Evolutionary conservation across 2,888 invertebrate species (phyloP), one percentile per base, ranked within the genome.

Genomic region (Troides oblongomaculatus): DNA sequence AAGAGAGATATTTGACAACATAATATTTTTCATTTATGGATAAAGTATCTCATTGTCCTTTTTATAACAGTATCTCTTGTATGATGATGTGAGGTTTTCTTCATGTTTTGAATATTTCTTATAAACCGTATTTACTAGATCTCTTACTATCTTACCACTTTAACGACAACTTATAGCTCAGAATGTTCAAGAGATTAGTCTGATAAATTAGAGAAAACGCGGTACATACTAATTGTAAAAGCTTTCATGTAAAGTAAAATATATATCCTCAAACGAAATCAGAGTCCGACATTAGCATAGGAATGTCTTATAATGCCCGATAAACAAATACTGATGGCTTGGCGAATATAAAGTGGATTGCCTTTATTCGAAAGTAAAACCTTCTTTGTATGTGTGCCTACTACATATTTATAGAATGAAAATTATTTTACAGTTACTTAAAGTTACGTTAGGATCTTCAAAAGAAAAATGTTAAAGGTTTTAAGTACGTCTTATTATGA

Each of bases 291-390:
- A 64, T 66, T 68, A 68, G 68, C 68, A 64, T 68, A 64, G 53
- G 64, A 68, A 68, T 68, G 68, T 64, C 68, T 68, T 63, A 64
- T 59, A 68, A 68, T 64, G 64, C 63, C 6, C 68, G 50, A 59
- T 63, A 68, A 68, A 68, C 64, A 68, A 68, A 68, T 64, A 60
- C 68, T 68, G 68, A 68, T 68, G 64, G 46, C 21, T 60, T 46
- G 30, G 63, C 68, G 59, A 68, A 68, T 68, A 66, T 59, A 68
- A 68, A 68, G 50, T 58, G 36, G 50, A 68, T 68, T 36, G 58
- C 30, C 46, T 68, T 68, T 63, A 68, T 68, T 63, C 30, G 50
- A 63, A 62, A 62, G 46, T 46, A 59, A 60, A 68, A 39, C 50
- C 36, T 39, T 21, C 46, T 53, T 62, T 61, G 59, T 23, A 8